Evolutionary conservation across 2,888 invertebrate species (phyloP).

Genomic region (Hirudinaria manillensis): DNA sequence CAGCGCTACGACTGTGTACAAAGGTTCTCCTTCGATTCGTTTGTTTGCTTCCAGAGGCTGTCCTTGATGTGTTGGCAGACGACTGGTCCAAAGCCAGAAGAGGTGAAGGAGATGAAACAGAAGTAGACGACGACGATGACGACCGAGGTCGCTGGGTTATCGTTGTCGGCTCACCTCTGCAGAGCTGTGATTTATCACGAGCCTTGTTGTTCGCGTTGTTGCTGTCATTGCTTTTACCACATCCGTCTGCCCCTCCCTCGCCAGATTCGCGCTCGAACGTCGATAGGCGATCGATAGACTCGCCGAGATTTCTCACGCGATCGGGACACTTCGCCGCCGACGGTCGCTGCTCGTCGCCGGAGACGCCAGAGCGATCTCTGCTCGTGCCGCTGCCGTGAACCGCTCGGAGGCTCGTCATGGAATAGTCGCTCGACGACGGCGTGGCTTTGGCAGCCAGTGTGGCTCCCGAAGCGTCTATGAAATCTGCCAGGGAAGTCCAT

Average conservation of each 20-base stretch:
- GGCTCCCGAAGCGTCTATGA: background rate
- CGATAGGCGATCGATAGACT: too few species aligned
- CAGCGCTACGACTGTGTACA: background rate
- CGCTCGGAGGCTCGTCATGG: constrained; percentile 9
- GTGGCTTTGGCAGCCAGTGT: background rate
- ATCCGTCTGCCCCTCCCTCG: too few species aligned
- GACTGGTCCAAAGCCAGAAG: background rate
- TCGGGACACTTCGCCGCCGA: too few species aligned
- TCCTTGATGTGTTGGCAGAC: background rate
- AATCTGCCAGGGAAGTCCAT: background rate
- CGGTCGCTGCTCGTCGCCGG: background rate
- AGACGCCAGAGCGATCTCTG: background rate
- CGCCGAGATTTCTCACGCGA: too few species aligned
- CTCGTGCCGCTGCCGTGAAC: constrained; percentile 4
- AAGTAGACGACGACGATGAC: background rate
- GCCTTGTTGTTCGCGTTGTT: background rate
- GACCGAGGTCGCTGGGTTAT: background rate
- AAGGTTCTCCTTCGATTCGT: background rate
- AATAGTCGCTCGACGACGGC: constrained; percentile 13
- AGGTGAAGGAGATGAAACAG: background rate
- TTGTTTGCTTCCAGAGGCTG: too few species aligned
- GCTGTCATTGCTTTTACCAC: too few species aligned
- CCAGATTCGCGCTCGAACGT: too few species aligned
- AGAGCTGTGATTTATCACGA: too few species aligned
- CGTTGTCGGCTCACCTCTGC: background rate